phyloP scores from a whole-genome alignment of 2,888 invertebrate genomes.

The Rosalia funebris region DNA sequence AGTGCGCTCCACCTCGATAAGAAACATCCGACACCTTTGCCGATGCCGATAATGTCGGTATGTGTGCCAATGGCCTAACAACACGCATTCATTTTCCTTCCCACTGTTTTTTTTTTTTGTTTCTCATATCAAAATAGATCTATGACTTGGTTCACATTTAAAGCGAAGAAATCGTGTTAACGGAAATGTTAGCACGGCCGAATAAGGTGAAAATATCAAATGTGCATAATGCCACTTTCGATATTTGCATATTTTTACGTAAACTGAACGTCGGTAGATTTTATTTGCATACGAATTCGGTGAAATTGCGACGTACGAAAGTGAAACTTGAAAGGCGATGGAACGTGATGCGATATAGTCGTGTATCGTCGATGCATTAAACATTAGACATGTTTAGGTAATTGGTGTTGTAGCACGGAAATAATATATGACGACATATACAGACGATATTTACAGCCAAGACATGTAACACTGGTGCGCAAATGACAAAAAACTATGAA shows the following conservation, averaged over 20 bases:
- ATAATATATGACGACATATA: too few relatives aligned
- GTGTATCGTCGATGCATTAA: conserved; percentile 3
- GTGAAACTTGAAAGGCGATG: neutral
- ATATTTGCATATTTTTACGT: conserved; percentile 2
- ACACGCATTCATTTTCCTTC: neutral
- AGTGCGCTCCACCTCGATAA: too few relatives aligned
- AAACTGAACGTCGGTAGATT: neutral
- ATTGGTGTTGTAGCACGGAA: neutral
- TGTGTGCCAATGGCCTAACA: neutral
- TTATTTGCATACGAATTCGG: conserved; percentile 9
- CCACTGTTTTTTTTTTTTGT: neutral
- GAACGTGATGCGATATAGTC: neutral
- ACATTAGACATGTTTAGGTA: neutral
- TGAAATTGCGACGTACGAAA: conserved; percentile 8
- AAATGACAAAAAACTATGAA: too few relatives aligned
- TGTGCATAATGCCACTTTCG: neutral
- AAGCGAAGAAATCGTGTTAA: neutral
- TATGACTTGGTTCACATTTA: neutral
- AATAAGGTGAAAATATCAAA: neutral
- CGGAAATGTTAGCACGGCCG: neutral
- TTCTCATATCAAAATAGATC: neutral
- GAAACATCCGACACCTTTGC: neutral
- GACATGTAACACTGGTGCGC: too few relatives aligned
- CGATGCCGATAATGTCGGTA: neutral
- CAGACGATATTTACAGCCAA: too few relatives aligned